Base-by-base conservation (phyloP, 2,113 vertebrate species). In the Coreoperca whiteheadi region DNA sequence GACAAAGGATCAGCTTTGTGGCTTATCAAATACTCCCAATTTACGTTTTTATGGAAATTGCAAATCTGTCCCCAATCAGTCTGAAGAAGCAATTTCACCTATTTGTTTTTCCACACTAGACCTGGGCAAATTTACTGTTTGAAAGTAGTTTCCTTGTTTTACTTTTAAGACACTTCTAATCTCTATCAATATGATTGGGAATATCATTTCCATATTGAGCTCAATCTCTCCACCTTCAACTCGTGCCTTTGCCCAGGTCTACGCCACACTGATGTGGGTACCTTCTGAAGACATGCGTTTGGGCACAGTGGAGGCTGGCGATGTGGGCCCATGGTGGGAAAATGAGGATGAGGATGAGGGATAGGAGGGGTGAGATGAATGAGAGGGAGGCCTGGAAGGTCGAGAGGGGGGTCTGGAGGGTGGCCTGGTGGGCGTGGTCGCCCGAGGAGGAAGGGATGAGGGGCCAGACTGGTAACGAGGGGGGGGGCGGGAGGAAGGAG, bases 231-330 rank as follows among this genome's bases (percentile, higher is more conserved):
- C 85, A 84, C 84, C 84, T 87, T 92, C 87, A 89, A 84, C 56
- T 85, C 43, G 69, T 87, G 87, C 79, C 75, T 93, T 92, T 92
- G 92, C 92, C 89, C 93, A 92, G 91, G 87, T 92, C 91, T 87
- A 88, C 90, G 89, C 92, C 93, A 91, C 91, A 92, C 81, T 84
- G 75, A 85, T 88, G 91, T 96, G 96, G 94, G 96, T 99, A 99
- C 98, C 98, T 99, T 99, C 98, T 96, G 97, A 97, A 96, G 98
- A 98, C 96, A 99, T 98, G 97, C 97, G 98, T 98, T 98, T 99
- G 96, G 97, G 98, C 96, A 98, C 95, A 97, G 96, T 97, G 96
- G 97, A 97, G 96, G 96, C 96, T 95, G 97, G 96, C 94, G 96
- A 96, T 93, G 97, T 94, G 96, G 97, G 97, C 96, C 98, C 98